Conservation (phyloP, 2,888 invertebrate genomes). For the Flexamia atlantica region DNA sequence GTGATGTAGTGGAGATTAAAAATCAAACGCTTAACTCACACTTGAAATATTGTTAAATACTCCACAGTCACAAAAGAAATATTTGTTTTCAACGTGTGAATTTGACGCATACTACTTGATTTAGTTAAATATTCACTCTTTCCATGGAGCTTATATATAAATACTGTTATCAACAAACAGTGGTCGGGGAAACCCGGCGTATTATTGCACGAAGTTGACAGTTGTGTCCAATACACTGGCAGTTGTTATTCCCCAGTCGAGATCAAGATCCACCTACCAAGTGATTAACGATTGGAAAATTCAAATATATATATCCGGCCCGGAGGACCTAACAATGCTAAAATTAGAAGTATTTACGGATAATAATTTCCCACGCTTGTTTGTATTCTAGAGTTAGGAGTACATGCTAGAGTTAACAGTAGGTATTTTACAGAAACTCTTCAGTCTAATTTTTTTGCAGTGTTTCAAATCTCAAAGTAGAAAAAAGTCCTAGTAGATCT, state of each 20-base stretch:
- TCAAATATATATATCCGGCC: constrained; percentile 7
- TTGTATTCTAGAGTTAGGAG: neutral
- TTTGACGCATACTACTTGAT: too few species aligned
- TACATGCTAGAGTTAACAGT: too few species aligned
- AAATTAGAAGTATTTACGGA: too few species aligned
- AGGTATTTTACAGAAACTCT: too few species aligned
- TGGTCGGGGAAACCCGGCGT: neutral
- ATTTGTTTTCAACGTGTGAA: too few species aligned
- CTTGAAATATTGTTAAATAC: too few species aligned
- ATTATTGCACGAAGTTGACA: neutral
- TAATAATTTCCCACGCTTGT: neutral
- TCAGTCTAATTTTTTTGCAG: too few species aligned
- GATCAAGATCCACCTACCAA: constrained; percentile 29
- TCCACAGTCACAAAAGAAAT: too few species aligned
- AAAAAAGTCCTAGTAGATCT: too few species aligned
- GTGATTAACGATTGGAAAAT: constrained; percentile 10
- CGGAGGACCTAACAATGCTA: neutral
- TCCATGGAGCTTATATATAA: neutral
- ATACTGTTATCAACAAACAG: constrained; percentile 20
- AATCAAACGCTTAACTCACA: too few species aligned
- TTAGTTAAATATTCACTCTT: neutral
- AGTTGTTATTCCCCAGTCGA: neutral
- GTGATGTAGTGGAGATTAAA: too few species aligned
- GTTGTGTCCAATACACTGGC: neutral
- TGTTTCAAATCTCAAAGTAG: too few species aligned